Evolutionary conservation across 2,888 invertebrate species (phyloP), one percentile per base, ranked within the genome.

Genomic region (Callyntrura sp.): DNA sequence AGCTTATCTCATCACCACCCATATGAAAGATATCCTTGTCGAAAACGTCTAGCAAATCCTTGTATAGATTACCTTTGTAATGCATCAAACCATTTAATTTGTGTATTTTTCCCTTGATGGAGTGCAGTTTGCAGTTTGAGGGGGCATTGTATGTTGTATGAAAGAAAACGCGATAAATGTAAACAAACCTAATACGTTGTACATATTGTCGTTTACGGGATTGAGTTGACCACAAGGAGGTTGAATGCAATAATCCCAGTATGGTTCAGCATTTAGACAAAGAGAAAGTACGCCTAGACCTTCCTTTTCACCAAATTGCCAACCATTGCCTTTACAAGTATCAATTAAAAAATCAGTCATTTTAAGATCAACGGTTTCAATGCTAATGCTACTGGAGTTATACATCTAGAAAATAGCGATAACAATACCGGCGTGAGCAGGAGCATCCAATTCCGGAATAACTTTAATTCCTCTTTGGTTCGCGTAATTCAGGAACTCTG

Each of bases 141-240:
- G n/a, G n/a, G n/a, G n/a, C n/a, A n/a, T n/a, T n/a, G n/a, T n/a
- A n/a, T n/a, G n/a, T n/a, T n/a, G n/a, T n/a, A n/a, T n/a, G n/a
- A n/a, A n/a, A n/a, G 11, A 65, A 25, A 65, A 25, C 60, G 4
- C 4, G 60, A 17, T 8, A 20, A 60, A 65, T 76, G 1, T 1
- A n/a, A 1, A 76, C 51, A n/a, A 35, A 90, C 96, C 97, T 25
- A 91, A 35, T 8, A 97, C 96, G 0, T 95, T 94, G 94, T 97
- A 97, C 92, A 97, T 95, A 85, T 96, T 95, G 0, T 96, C 95
- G 94, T 98, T 98, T 1, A 96, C 95, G 0, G 97, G 97, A 94
- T 98, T 98, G 14, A 98, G 95, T 94, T 98, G 98, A 0, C 98
- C 98, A 93, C 98, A 98, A 0, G 98, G 98, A 1, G 98, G 97